phyloP scores from a whole-genome alignment of 2,888 invertebrate genomes.

The Cistogaster globosa region DNA sequence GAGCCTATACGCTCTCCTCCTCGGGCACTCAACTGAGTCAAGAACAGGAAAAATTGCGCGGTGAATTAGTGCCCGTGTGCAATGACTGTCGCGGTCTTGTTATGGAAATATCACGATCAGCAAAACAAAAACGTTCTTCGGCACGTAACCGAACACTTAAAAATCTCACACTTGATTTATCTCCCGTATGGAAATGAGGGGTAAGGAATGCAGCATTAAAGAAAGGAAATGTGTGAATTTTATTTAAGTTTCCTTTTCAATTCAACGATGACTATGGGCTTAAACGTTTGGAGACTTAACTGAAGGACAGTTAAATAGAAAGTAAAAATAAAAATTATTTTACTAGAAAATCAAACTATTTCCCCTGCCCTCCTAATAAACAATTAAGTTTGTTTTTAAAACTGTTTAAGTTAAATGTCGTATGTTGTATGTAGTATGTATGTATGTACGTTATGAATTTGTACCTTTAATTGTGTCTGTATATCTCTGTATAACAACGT shows the following conservation, averaged over 20 bases:
- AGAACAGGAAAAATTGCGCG: slow-evolving; percentile 87
- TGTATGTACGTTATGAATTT: slow-evolving; percentile 26
- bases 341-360: background rate
- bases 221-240: background rate
- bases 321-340: slow-evolving; percentile 3
- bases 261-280: slow-evolving; percentile 20
- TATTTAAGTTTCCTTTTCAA: no score
- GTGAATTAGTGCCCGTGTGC: slow-evolving; percentile 94
- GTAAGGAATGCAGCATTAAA: background rate
- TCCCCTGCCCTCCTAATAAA: background rate
- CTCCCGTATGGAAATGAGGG: slow-evolving; percentile 88
- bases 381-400: background rate
- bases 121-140: slow-evolving; percentile 90
- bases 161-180: slow-evolving; percentile 91
- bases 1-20: slow-evolving; percentile 85
- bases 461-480: slow-evolving; percentile 39
- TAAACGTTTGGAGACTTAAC: background rate
- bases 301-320: background rate
- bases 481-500: slow-evolving; percentile 20
- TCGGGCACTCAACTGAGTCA: slow-evolving; percentile 83
- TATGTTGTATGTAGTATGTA: slow-evolving; percentile 21
- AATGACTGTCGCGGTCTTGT: slow-evolving; percentile 97
- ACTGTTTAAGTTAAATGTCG: slow-evolving; percentile 19
- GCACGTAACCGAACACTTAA: slow-evolving; percentile 92
- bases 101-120: slow-evolving; percentile 94